Percentiles rank a stretch among this genome's conserved stretches.
Evolutionary conservation across 1,140 invertebrate genomes (phyloP).

Genomic region (Hycleus cichorii): DNA sequence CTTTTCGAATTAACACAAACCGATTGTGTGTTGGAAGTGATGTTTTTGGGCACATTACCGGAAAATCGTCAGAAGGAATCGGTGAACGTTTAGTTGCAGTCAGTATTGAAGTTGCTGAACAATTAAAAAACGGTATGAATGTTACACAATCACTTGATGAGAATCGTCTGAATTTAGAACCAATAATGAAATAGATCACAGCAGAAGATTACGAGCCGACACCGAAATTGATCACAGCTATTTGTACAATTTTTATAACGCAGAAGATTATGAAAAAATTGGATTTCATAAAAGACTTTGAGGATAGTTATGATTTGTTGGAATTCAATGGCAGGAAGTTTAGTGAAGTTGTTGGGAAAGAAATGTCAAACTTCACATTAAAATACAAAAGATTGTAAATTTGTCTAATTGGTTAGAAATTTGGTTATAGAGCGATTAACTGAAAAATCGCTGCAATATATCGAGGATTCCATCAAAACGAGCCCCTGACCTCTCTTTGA

Average conservation of each 20-base stretch:
- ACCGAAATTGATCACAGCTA: constrained; percentile 49
- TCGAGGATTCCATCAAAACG: too few species aligned
- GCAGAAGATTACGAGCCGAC: constrained; percentile 46
- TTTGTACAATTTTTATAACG: constrained; percentile 48
- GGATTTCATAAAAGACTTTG: constrained; percentile 46
- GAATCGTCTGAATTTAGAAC: constrained; percentile 40
- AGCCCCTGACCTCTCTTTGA: too few species aligned
- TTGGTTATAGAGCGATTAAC: too few species aligned
- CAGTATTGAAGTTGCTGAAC: constrained; percentile 46
- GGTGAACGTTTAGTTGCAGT: constrained; percentile 43
- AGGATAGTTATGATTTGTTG: constrained; percentile 31
- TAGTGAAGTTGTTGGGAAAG: too few species aligned
- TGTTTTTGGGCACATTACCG: constrained; percentile 52
- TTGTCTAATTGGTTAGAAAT: too few species aligned
- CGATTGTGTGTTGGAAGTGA: constrained; percentile 55
- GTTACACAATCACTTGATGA: constrained; percentile 33
- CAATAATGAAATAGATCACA: constrained; percentile 48
- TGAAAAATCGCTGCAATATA: too few species aligned
- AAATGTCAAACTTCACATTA: too few species aligned
- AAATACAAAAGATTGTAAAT: too few species aligned
- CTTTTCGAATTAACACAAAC: constrained; percentile 51
- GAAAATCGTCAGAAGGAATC: constrained; percentile 44
- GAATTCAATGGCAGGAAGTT: too few species aligned
- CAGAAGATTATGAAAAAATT: constrained; percentile 47
- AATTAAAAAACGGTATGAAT: constrained; percentile 43